Evolutionary conservation across 2,797 vertebrate species (phyloP), one percentile per base, ranked within the genome.

Genomic region (Chaetophractus vellerosus): DNA sequence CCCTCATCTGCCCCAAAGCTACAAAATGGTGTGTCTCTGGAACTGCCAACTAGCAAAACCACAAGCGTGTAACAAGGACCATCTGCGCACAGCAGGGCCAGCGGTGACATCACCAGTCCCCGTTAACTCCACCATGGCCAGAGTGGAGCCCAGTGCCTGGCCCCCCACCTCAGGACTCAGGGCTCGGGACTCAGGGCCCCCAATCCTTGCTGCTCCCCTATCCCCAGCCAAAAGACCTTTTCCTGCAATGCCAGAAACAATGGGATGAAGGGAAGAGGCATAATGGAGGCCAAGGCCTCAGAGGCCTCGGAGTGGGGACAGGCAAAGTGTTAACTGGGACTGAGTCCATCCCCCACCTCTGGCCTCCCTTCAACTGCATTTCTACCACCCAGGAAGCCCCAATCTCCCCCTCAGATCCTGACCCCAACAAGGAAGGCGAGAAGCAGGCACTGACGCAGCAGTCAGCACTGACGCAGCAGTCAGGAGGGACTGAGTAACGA

Each of bases 61-160:
- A 96, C 96, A 98, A 92, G 95, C 72, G 85, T 59, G 57, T 98
- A 98, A 98, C 95, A 85, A 97, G 95, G 97, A 98, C 97, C 98
- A 98, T 98, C 97, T 98, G 98, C 98, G 97, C 26, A 85, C 66
- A 69, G 33, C 86, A 3, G 85, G 9, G 96, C 97, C 97, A 98
- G 96, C 85, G 86, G 95, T 98, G 97, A 98, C 95, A 92, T 97
- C 97, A 98, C 76, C 92, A 93, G 90, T 80, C 91, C 83, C 94
- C 15, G 1, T 96, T 97, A 97, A 97, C 97, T 80, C 96, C 84
- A 50, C 88, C 48, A 15, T 2, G 26, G 52, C 95, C 92, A 89
- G 79, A 75, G 66, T 5, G 52, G 71, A 90, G 90, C 18, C 85
- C 48, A 18, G 28, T 2, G 28, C 31, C 26, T 61, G 33, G 45